phyloP scores from a whole-genome alignment of 2,797 vertebrate genomes.

The Anableps anableps region DNA sequence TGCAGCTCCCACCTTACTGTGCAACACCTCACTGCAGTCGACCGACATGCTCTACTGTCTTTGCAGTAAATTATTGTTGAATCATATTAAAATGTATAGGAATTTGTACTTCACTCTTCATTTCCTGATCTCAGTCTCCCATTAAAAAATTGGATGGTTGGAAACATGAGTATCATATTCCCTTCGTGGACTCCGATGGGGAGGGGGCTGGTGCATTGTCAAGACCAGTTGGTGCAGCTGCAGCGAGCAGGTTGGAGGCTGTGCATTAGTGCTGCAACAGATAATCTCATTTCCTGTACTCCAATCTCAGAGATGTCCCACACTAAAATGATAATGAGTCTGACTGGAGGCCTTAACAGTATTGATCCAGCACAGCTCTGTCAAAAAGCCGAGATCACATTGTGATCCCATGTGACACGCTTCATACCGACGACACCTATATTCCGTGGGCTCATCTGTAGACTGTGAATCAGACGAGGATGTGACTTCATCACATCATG shows the following conservation, averaged over 20 bases:
- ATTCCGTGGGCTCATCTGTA: conserved; percentile 7
- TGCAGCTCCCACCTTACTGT: conserved; percentile 22
- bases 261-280: conserved; percentile 73
- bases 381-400: conserved; percentile 9
- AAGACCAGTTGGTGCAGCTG: conserved; percentile 44
- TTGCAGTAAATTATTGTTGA: not conserved
- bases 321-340: conserved; percentile 60
- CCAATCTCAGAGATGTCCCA: conserved; percentile 61
- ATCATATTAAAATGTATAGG: not conserved
- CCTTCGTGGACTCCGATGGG: not conserved
- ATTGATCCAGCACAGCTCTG: conserved; percentile 25
- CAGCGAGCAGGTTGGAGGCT: conserved; percentile 63
- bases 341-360: conserved; percentile 39
- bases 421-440: conserved; percentile 28
- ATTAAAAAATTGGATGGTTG: not conserved
- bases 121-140: not conserved
- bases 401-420: conserved; percentile 20
- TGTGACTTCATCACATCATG: conserved; percentile 45
- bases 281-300: conserved; percentile 82
- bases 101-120: not conserved
- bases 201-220: conserved; percentile 5
- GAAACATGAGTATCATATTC: conserved; percentile 9
- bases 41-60: conserved; percentile 14
- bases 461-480: conserved; percentile 39
- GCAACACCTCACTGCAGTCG: conserved; percentile 21